Base-by-base conservation (phyloP, 2,797 vertebrate species). In the Lindbergichthys nudifrons region DNA sequence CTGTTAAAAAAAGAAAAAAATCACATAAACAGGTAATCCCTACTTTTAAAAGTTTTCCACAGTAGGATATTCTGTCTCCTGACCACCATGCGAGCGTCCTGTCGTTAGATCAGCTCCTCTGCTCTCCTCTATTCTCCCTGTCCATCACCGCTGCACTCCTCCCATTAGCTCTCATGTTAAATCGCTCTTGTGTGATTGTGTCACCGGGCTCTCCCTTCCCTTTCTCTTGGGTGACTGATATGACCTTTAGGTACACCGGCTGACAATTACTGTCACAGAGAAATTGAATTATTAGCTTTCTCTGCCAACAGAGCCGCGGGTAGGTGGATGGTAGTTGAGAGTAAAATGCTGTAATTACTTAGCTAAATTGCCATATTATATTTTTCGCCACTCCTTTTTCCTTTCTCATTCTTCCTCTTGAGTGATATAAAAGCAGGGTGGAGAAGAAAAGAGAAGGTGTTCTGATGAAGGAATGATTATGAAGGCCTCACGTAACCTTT, bases 211-310 rank as follows among this genome's bases (percentile, higher is more conserved):
- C 81, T 91, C 88, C 91, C 84, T 88, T 91, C 79, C 85, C 78
- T 92, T 94, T 93, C 91, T 94, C 89, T 88, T 68, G 84, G 91
- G 89, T 94, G 95, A 95, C 91, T 93, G 89, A 94, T 94, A 94
- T 94, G 95, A 96, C 95, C 95, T 96, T 95, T 95, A 94, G 95
- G 94, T 94, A 93, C 92, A 94, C 88, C 85, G 82, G 77, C 92
- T 95, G 93, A 95, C 95, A 95, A 95, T 95, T 95, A 95, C 93
- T 94, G 93, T 92, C 93, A 93, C 91, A n/a, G 87, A 92, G 93
- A 95, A 95, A 95, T 94, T 95, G 93, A 95, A 96, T 95, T 95
- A 95, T 94, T 94, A 94, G 91, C 92, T 95, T 93, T 93, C 80
- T 84, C 81, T 89, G 88, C 89, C 88, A 88, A 89, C 84, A 71